Evolutionary conservation across 1,140 invertebrate species (phyloP).

Genomic region (Steinernema khuongi): DNA sequence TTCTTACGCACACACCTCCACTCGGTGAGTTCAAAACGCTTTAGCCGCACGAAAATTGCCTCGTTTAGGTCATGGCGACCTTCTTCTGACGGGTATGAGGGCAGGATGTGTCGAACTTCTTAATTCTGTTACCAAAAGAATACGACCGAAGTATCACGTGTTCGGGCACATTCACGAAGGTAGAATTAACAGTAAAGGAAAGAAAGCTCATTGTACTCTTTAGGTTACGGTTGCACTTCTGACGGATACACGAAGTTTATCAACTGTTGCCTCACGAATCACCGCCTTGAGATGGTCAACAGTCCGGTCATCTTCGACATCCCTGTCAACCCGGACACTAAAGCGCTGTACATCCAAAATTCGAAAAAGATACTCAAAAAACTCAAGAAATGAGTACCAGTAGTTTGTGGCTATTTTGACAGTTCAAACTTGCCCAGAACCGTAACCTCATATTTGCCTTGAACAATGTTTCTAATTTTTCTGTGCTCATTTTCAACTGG

Average conservation of each 20-base stretch:
- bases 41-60: constrained; percentile 60
- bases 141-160: constrained; percentile 77
- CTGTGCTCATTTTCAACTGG: neutral
- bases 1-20: constrained; percentile 71
- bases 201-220: constrained; percentile 4
- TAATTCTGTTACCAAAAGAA: constrained; percentile 70
- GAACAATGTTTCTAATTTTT: neutral
- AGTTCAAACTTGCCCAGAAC: neutral
- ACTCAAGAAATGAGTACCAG: constrained; percentile 24
- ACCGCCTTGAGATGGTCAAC: constrained; percentile 73
- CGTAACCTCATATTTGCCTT: neutral
- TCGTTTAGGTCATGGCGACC: constrained; percentile 40
- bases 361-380: constrained; percentile 40
- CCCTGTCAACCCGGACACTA: constrained; percentile 61
- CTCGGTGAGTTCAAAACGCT: constrained; percentile 68
- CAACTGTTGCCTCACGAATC: constrained; percentile 77
- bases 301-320: constrained; percentile 76
- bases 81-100: constrained; percentile 64
- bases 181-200: constrained; percentile 14
- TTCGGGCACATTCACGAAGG: constrained; percentile 83
- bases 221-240: constrained; percentile 64
- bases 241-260: constrained; percentile 77
- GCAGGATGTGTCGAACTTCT: constrained; percentile 80
- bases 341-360: constrained; percentile 35
- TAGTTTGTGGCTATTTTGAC: neutral